Evolutionary conservation across 2,888 invertebrate species (phyloP).

Genomic region (Odontothrips loti): DNA sequence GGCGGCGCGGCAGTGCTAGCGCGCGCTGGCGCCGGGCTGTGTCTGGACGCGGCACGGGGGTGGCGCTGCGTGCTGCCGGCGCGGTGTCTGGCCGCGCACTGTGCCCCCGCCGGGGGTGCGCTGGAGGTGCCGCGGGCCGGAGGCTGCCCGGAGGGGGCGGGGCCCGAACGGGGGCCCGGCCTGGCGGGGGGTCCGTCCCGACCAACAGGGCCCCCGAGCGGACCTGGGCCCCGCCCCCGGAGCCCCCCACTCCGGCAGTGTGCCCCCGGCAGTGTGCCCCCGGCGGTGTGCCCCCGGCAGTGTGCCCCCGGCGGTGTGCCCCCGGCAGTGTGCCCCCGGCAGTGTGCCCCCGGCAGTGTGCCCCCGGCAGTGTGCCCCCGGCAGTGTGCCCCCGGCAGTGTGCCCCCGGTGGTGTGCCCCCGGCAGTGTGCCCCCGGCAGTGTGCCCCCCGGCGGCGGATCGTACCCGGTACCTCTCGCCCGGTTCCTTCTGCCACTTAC

Average conservation of each 20-base stretch:
- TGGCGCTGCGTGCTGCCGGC: neutral
- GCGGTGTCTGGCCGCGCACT: constrained; percentile 8
- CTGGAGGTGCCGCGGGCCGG: neutral
- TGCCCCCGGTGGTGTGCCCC: too few relatives aligned
- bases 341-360: neutral
- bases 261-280: neutral
- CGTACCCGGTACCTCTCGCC: too few relatives aligned
- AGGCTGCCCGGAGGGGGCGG: constrained; percentile 2
- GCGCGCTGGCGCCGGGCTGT: too few relatives aligned
- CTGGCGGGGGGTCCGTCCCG: neutral
- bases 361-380: too few relatives aligned
- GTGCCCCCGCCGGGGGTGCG: neutral
- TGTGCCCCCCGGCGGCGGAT: too few relatives aligned
- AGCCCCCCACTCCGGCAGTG: neutral
- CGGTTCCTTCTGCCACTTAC: too few relatives aligned
- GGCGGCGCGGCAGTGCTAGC: neutral
- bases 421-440: neutral
- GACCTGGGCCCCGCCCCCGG: neutral
- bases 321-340: too few relatives aligned
- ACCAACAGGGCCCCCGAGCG: neutral
- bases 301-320: neutral
- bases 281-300: neutral
- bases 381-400: neutral
- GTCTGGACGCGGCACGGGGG: neutral
- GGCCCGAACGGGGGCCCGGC: neutral